Conservation (phyloP, 2,888 invertebrate genomes). For the Cetonia aurata region DNA sequence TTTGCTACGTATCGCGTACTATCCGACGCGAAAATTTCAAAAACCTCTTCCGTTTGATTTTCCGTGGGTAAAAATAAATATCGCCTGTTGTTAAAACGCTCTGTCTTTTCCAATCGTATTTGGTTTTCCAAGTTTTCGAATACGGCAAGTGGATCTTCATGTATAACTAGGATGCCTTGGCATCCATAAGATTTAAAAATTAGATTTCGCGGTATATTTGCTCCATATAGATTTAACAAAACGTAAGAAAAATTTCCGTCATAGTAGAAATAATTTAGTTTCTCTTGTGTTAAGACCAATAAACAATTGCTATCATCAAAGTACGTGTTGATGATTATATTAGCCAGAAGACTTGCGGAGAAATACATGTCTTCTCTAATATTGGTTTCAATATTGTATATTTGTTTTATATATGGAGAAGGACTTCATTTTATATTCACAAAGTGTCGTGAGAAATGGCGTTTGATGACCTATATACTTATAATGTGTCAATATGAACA, state of each 20-base stretch:
- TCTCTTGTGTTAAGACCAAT: slow-evolving; percentile 26
- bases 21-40: slow-evolving; percentile 32
- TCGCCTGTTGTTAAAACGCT: slow-evolving; percentile 40
- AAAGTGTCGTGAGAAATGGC: background rate
- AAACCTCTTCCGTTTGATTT: slow-evolving; percentile 8
- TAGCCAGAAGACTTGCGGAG: slow-evolving; percentile 22
- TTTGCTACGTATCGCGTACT: slow-evolving; percentile 28
- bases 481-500: slow-evolving; percentile 32
- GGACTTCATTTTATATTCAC: slow-evolving; percentile 15
- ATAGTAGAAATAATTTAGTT: slow-evolving; percentile 29
- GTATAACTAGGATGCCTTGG: slow-evolving; percentile 34
- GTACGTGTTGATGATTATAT: slow-evolving; percentile 35
- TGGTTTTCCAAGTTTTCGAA: slow-evolving; percentile 39
- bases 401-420: background rate
- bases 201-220: slow-evolving; percentile 16
- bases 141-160: slow-evolving; percentile 19
- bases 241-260: slow-evolving; percentile 22
- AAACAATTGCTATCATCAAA: slow-evolving; percentile 32
- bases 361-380: slow-evolving; percentile 23
- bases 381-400: no score
- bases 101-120: slow-evolving; percentile 28
- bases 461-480: slow-evolving; percentile 15
- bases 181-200: slow-evolving; percentile 42
- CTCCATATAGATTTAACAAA: slow-evolving; percentile 4
- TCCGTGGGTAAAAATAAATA: slow-evolving; percentile 35